Evolutionary conservation across 2,113 vertebrate genomes (phyloP), one percentile per base, ranked within the genome.

Genomic region (Aegithalos caudatus): DNA sequence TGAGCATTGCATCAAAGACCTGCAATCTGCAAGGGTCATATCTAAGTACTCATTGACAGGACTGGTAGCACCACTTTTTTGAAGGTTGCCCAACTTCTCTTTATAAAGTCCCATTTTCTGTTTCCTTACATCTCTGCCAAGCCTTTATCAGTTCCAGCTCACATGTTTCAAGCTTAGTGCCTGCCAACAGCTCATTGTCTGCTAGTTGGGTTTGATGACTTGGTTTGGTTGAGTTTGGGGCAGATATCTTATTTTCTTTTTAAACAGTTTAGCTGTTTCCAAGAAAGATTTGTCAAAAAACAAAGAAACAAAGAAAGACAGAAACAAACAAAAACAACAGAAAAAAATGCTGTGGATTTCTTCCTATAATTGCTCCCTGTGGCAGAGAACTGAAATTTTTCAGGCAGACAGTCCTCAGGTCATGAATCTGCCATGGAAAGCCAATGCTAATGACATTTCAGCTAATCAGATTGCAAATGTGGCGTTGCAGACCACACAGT

Each of bases 41-140:
- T 95, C 94, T 92, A 90, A 88, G 47, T 86, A 88, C 48, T 91
- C 85, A 91, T 77, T 95, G 90, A 62, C 94, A 94, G 81, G 95
- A 96, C 95, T 94, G 87, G 93, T 96, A 96, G 87, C 79, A 77
- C 96, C 60, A 67, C 94, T 95, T 90, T 82, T 94, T 64, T 81
- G 31, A 82, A 86, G 74, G 73, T 96, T 94, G 81, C 93, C 70
- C 85, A 93, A 96, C 85, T 93, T 86, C 74, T 95, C 81, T 88
- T 93, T 88, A 71, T 90, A 92, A 94, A 54, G 37, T 76, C 74
- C 71, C 22, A 87, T 94, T 91, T 94, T 95, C 79, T 95, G 74
- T 86, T 90, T 94, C 61, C 77, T 94, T 65, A 58, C 70, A 80
- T 74, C 73, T 91, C 60, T 94, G 90, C 90, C 93, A 96, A 44